Evolutionary conservation across 2,888 invertebrate species (phyloP), one percentile per base, ranked within the genome.

Genomic region (Cecidostiba fungosa): DNA sequence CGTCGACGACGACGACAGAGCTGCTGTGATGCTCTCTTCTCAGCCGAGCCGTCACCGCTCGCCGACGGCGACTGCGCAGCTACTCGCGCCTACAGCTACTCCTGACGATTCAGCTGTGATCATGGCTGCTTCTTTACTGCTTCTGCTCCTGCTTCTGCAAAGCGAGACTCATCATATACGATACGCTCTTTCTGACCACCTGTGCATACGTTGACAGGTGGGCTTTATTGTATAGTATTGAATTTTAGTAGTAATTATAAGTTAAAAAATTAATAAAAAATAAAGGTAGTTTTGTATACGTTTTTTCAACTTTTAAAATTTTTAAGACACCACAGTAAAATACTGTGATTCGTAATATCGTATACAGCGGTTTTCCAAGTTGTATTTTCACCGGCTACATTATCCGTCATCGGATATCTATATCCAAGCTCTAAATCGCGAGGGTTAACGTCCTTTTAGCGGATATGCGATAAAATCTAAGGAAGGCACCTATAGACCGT

Each of bases 101-200:
- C 47, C 47, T 59, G 50, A 23, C 66, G 74, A 62, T 50, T 66
- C 84, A 83, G 77, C 74, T 70, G 32, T 43, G 77, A 77, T 85
- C 85, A 85, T 85, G 81, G 81, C 81, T 85, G 81, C 81, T 16
- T 54, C 81, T 85, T n/a, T n/a, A 77, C 81, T 16, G 81, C 77
- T 85, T 77, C 81, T 14, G 81, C 81, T 85, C 77, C 81, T 14
- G 29, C 12, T 32, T 10, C 5, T n/a, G 29, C 54, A 12, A 1
- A 14, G 50, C 16, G 59, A 10, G 78, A 78, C 78, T 43, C 29
- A 69, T 66, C 29, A 29, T 23, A 69, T 26, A n/a, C n/a, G 43
- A 23, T 6, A 6, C 54, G 5, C 54, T 54, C 76, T n/a, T 29
- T 8, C 16, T 59, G 39, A 77, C 62, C 70, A 36, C 70, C 32